phyloP scores from a whole-genome alignment of 2,888 invertebrate genomes.

The Drosophila peninsularis region DNA sequence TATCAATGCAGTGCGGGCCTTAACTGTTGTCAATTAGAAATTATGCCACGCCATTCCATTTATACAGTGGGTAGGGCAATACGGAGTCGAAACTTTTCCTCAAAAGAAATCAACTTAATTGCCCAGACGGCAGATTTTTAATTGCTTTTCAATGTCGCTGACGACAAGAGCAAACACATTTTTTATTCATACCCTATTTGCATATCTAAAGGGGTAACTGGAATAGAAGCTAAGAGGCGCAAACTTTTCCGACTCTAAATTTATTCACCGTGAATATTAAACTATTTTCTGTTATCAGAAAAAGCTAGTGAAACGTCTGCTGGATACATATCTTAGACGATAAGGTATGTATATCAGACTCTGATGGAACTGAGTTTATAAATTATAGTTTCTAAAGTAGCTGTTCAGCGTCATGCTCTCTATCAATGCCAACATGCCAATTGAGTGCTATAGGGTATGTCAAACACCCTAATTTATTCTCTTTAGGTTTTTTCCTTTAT shows the following conservation, averaged over 20 bases:
- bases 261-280: not conserved
- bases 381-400: not conserved
- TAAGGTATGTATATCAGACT: no score
- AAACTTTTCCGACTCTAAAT: not conserved
- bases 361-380: not conserved
- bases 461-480: not conserved
- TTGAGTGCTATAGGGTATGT: not conserved
- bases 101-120: constrained; percentile 39
- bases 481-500: not conserved
- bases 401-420: not conserved
- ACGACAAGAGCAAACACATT: constrained; percentile 4
- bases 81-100: constrained; percentile 37
- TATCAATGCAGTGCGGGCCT: constrained; percentile 31
- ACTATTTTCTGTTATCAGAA: not conserved
- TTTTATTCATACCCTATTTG: constrained; percentile 11
- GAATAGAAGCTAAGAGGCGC: not conserved
- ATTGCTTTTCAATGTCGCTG: constrained; percentile 52
- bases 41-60: constrained; percentile 45
- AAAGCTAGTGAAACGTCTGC: no score
- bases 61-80: constrained; percentile 7
- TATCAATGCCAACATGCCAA: not conserved
- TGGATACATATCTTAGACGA: not conserved
- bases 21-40: constrained; percentile 53
- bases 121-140: constrained; percentile 34
- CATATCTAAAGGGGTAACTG: not conserved